Evolutionary conservation across 2,797 vertebrate species (phyloP), one percentile per base, ranked within the genome.

Genomic region (Cyclopterus lumpus): DNA sequence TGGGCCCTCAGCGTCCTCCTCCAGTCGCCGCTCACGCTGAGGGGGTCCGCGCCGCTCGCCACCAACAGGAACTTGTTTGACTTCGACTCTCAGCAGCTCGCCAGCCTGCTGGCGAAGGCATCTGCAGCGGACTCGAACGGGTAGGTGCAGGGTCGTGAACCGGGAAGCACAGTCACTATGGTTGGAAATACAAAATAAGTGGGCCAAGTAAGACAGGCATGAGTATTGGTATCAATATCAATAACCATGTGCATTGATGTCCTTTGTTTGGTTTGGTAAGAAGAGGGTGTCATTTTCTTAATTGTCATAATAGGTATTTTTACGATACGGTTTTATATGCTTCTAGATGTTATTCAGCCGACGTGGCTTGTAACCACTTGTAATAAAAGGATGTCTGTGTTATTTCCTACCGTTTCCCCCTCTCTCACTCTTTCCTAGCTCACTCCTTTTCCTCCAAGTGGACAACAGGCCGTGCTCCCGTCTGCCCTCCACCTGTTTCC

Each of bases 1-100:
- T 96, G 94, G 89, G 90, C 87, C 0, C 88, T 97, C 76, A 96
- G 95, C 58, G 79, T 95, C 48, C 84, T 95, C 55, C 93, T 97
- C 20, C 93, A 92, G 69, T 93, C 95, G 1, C 86, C 94, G 0
- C 85, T 95, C 26, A 94, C 81, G 12, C 91, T 95, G n/a, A 87
- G 93, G 46, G 93, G 83, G 60, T 82, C 93, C 7, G 84, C 85
- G 15, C 91, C 93, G 0, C 93, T 96, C 15, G 83, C 91, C 42
- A 67, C 88, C 34, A 92, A 73, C 58, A 88, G 73, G 61, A 89
- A 94, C 51, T 70, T 95, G 69, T 90, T 92, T 0, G 75, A 88
- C 8, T 77, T 94, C 16, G 85, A 92, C 16, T 16, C 81, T 6
- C 81, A 91, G 42, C 83, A 95, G 68, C 90, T 96, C 2, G 10